These are phyloP conservation scores for Cydia pomonella DNA, from an alignment of 1,140 invertebrate genomes.

Conservation along the genomic window DNA sequence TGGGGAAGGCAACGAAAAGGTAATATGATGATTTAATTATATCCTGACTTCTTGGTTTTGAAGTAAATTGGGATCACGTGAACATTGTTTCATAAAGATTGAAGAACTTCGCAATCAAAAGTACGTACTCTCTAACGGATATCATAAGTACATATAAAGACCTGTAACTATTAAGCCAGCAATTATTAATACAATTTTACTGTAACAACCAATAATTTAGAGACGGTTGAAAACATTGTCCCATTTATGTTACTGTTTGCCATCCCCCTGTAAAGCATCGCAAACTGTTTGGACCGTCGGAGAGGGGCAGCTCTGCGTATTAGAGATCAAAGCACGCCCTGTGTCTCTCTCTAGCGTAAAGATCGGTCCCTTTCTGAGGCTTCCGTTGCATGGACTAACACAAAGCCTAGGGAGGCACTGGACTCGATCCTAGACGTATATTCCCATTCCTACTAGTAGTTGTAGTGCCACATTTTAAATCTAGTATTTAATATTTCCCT, in stretches of 20 bases:
- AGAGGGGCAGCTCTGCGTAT: neutral
- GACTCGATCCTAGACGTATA: conserved; percentile 41
- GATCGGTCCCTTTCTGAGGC: neutral
- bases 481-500: conserved; percentile 40
- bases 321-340: neutral
- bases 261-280: neutral
- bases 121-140: neutral
- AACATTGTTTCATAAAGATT: neutral
- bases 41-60: neutral
- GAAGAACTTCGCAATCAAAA: neutral
- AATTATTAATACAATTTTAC: neutral
- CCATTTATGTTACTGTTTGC: neutral
- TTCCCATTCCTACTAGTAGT: conserved; percentile 53
- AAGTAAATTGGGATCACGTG: neutral
- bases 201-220: neutral
- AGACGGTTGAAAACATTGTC: too few relatives aligned
- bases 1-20: conserved; percentile 11
- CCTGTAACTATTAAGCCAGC: too few relatives aligned
- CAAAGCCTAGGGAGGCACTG: conserved; percentile 47
- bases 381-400: conserved; percentile 19
- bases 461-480: conserved; percentile 59
- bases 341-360: neutral
- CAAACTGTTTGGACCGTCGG: neutral
- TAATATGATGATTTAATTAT: neutral
- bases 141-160: too few relatives aligned